Base-by-base conservation (phyloP, 2,113 vertebrate species). In the Pseudorectes ferrugineus region DNA sequence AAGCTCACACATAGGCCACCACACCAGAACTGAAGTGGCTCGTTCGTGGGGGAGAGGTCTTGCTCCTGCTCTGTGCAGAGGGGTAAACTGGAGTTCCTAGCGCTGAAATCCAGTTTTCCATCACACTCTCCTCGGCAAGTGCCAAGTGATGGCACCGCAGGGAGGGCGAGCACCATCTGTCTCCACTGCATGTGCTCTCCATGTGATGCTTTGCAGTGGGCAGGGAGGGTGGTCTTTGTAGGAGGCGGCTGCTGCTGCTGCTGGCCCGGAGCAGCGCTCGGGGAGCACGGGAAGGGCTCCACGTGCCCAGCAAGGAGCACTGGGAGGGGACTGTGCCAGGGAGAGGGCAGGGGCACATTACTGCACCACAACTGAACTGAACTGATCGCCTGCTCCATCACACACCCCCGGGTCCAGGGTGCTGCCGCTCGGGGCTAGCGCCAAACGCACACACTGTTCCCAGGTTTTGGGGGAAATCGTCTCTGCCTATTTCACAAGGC, bases 131-230 rank as follows among this genome's bases (percentile, higher is more conserved):
- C 87, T 73, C 29, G 58, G n/a, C 57, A 76, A 88, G 70, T 43
- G 89, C 89, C 86, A 75, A 86, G 70, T 2, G 73, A 92, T 70
- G 82, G 66, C 93, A 82, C 66, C 26, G 71, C 58, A 65, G 74
- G 71, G 78, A 52, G 61, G 26, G 73, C 6, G 5, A 48, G 65
- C 70, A 87, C 89, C 94, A 89, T 75, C 92, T 72, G 91, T 45
- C 73, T 12, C 45, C 70, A 16, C 59, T 67, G 91, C 82, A 14
- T 15, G 74, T 12, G 55, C 59, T 77, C 21, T 29, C 74, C 70
- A 9, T 11, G 92, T 36, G 57, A 15, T 16, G 71, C 52, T 35
- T 14, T 38, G 33, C 49, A 28, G 58, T 17, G 45, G 62, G 74
- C 35, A 61, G 71, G 23, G 65, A 55, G 73, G 59, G 25, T 5